A percentile compares a stretch with the other conserved stretches of the same genome.
phyloP scores from a whole-genome alignment of 2,113 vertebrate species.

The Pteruthius melanotis region DNA sequence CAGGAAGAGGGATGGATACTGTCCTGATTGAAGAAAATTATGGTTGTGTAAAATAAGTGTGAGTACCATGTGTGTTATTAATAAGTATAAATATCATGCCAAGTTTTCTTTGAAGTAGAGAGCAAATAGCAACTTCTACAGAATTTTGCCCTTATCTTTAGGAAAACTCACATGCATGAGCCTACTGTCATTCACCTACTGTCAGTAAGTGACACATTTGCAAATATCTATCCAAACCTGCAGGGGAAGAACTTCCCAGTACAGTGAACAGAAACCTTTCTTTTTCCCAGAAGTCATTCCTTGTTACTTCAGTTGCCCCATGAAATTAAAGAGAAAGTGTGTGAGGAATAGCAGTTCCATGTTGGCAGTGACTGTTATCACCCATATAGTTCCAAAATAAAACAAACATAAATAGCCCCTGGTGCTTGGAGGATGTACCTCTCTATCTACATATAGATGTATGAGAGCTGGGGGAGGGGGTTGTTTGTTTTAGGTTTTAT shows the following conservation, averaged over 20 bases:
- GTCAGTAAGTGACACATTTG: background rate
- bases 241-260: background rate
- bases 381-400: background rate
- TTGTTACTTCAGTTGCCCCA: background rate
- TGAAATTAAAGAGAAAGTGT: background rate
- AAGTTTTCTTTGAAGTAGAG: background rate
- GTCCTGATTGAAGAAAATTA: background rate
- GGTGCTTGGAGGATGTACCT: background rate
- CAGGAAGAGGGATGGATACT: background rate
- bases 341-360: background rate
- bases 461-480: background rate
- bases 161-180: background rate
- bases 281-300: background rate
- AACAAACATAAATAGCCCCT: background rate
- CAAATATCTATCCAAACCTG: background rate
- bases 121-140: background rate
- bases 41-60: background rate
- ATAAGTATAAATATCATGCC: background rate
- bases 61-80: background rate
- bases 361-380: background rate
- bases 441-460: background rate
- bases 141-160: background rate
- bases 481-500: background rate
- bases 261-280: background rate
- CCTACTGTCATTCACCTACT: background rate